These are phyloP conservation scores for Temnothorax nylanderi DNA, from an alignment of 1,140 invertebrate genomes.

Conservation along the genomic window DNA sequence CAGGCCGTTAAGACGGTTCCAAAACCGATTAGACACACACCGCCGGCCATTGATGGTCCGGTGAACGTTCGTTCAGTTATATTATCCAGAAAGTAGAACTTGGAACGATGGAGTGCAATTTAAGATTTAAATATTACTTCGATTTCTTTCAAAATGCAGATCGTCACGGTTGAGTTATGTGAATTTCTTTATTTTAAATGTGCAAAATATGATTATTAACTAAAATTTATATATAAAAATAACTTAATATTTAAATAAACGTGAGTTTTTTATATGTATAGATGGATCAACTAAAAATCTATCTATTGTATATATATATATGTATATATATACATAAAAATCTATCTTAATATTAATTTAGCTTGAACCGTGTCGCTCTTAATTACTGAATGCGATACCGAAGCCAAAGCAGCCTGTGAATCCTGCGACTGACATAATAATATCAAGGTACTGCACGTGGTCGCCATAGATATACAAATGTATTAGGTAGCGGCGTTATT, in stretches of 20 bases:
- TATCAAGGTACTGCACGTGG: neutral
- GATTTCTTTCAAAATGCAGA: neutral
- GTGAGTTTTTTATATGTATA: neutral
- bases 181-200: neutral
- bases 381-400: neutral
- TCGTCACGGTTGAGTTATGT: neutral
- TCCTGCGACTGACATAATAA: neutral
- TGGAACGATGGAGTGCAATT: conserved; percentile 18
- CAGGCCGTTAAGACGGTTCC: conserved; percentile 62
- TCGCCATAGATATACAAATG: conserved; percentile 35
- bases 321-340: no score
- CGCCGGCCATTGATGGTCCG: conserved; percentile 48
- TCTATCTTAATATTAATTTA: neutral
- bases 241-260: neutral
- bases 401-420: neutral
- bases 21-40: conserved; percentile 71
- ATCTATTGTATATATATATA: neutral
- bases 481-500: conserved; percentile 59
- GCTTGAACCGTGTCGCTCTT: neutral
- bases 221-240: neutral
- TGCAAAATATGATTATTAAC: neutral
- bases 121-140: conserved; percentile 16
- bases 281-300: neutral
- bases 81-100: conserved; percentile 50
- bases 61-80: conserved; percentile 54